Base-by-base conservation (phyloP, 2,888 invertebrate species). In the Coremacera marginata region DNA sequence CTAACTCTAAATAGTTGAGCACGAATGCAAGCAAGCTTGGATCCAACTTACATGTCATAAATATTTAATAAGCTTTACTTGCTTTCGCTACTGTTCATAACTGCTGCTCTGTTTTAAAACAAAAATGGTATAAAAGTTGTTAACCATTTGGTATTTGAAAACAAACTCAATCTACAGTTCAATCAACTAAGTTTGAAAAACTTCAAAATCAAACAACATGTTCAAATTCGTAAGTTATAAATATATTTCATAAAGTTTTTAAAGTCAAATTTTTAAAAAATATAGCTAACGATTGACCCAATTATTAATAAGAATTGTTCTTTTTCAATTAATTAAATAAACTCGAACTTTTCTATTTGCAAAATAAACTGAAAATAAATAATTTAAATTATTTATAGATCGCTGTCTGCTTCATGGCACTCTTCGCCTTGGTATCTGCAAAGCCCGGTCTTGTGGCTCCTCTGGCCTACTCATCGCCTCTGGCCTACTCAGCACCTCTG, bases 341-440 rank as follows among this genome's bases (percentile, higher is more conserved):
- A 22, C 55, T 55, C 16, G n/a, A 55, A n/a, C n/a, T 19, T 55
- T 1, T 1, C 7, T 2, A 19, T 55, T 55, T 14, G n/a, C n/a
- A n/a, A n/a, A n/a, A n/a, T n/a, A n/a, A n/a, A n/a, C n/a, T n/a
- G n/a, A n/a, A n/a, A n/a, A n/a, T n/a, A n/a, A n/a, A n/a, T 2
- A 44, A 44, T 7, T 14, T 44, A 44, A 44, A 11, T 2, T 11
- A 2, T n/a, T 16, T 31, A 44, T 63, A 86, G 86, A 78, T 83
- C 81, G 84, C 84, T 52, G 82, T 86, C 76, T 84, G 84, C 83
- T 84, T 87, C 80, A 84, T 85, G 80, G 86, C 86, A 80, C 78
- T 84, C 52, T 44, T 87, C 81, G 87, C 86, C 77, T 81, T 86
- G 78, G 84, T 82, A 73, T 77, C 73, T 16, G 81, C 81, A 57